Conservation (phyloP, 2,888 invertebrate species). For the Lamproptera curius region DNA sequence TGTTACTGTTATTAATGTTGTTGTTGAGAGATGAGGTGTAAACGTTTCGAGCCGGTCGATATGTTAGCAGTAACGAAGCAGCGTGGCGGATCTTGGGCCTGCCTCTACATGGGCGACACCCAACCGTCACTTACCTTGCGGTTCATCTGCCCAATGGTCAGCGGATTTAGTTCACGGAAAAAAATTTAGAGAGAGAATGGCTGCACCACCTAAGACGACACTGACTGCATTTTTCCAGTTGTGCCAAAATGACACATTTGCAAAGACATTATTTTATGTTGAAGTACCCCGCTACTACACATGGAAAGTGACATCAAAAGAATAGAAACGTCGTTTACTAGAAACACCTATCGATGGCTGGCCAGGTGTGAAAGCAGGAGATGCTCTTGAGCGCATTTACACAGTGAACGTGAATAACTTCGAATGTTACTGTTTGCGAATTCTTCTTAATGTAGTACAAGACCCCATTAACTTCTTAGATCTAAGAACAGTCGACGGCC, state of each 20-base stretch:
- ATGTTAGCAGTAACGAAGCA: too few species aligned
- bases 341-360: slow-evolving; percentile 29
- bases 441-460: slow-evolving; percentile 26
- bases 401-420: slow-evolving; percentile 31
- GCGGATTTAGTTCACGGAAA: too few species aligned
- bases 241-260: slow-evolving; percentile 32
- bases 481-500: slow-evolving; percentile 36
- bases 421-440: too few species aligned
- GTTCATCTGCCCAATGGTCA: too few species aligned
- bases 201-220: too few species aligned
- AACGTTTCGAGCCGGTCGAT: slow-evolving; percentile 33
- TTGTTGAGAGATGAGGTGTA: slow-evolving; percentile 16
- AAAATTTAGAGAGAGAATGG: too few species aligned
- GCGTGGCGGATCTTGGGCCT: too few species aligned
- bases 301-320: slow-evolving; percentile 23
- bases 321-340: slow-evolving; percentile 30
- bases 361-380: too few species aligned
- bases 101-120: slow-evolving; percentile 24
- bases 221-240: slow-evolving; percentile 42
- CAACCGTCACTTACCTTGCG: slow-evolving; percentile 28
- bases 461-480: slow-evolving; percentile 26
- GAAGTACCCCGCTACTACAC: slow-evolving; percentile 37
- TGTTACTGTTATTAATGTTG: slow-evolving; percentile 21
- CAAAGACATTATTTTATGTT: slow-evolving; percentile 38
- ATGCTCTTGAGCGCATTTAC: slow-evolving; percentile 31